These are phyloP conservation scores for Dendrocopos noguchii DNA, from an alignment of 2,113 vertebrate species.

Conservation along the genomic window DNA sequence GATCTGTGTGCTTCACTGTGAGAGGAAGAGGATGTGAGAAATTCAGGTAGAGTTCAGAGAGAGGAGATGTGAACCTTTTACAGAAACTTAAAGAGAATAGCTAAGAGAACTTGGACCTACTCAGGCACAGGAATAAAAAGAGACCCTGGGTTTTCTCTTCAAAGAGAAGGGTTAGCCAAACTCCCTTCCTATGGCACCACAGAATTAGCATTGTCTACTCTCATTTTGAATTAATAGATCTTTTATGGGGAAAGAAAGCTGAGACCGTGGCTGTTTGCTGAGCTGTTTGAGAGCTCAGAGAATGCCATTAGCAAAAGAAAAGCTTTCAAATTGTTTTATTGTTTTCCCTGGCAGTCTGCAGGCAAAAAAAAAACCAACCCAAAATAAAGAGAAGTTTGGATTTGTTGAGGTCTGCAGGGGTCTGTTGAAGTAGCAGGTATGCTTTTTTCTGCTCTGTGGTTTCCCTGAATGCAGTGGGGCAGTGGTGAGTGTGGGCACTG, in stretches of 20 bases:
- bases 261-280: background rate
- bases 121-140: background rate
- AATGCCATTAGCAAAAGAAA: background rate
- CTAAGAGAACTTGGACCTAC: background rate
- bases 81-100: background rate
- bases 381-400: background rate
- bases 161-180: background rate
- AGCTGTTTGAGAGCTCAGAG: background rate
- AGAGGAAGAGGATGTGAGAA: background rate
- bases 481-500: no score
- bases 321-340: background rate
- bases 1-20: background rate
- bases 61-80: background rate
- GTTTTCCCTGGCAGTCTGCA: background rate
- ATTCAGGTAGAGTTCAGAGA: conserved; percentile 2
- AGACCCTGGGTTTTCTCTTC: background rate
- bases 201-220: background rate
- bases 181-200: background rate
- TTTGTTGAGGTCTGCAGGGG: background rate
- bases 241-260: background rate
- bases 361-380: background rate
- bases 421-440: background rate
- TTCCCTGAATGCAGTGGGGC: no score
- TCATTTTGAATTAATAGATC: background rate
- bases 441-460: background rate